A percentile compares a stretch with the other conserved stretches of the same genome.
phyloP scores from a whole-genome alignment of 2,888 invertebrate species.

The Drosophila antonietae region DNA sequence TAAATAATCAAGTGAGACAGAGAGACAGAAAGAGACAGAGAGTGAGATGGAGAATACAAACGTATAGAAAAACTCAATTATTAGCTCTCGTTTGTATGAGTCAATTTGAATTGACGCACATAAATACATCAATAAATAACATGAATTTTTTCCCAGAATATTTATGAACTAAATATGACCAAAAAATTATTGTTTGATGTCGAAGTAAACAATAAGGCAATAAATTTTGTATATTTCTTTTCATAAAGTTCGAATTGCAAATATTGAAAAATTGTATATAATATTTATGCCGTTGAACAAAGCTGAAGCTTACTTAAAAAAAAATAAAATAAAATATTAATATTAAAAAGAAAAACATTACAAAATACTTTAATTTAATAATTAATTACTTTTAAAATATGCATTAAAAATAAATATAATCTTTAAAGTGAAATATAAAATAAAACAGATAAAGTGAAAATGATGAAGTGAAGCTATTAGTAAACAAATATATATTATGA shows the following conservation, averaged over 20 bases:
- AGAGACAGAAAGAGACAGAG: conserved; percentile 1
- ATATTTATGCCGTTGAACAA: background rate
- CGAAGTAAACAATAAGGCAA: background rate
- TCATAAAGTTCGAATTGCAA: background rate
- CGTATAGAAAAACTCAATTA: conserved; percentile 45
- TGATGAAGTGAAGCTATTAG: too few relatives aligned
- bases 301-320: too few relatives aligned
- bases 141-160: background rate
- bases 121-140: conserved; percentile 46
- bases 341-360: too few relatives aligned
- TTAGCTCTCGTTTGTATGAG: conserved; percentile 26
- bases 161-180: conserved; percentile 8
- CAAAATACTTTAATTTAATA: too few relatives aligned
- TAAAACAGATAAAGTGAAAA: too few relatives aligned
- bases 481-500: too few relatives aligned
- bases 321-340: background rate
- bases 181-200: conserved; percentile 1
- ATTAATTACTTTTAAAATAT: too few relatives aligned
- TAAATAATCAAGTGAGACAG: conserved; percentile 44
- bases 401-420: too few relatives aligned
- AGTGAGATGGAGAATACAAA: conserved; percentile 2
- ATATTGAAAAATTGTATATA: background rate
- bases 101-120: conserved; percentile 39
- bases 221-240: background rate
- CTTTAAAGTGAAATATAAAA: too few relatives aligned